Evolutionary conservation across 2,797 vertebrate genomes (phyloP), one percentile per base, ranked within the genome.

Genomic region (Hoplostethus atlanticus): DNA sequence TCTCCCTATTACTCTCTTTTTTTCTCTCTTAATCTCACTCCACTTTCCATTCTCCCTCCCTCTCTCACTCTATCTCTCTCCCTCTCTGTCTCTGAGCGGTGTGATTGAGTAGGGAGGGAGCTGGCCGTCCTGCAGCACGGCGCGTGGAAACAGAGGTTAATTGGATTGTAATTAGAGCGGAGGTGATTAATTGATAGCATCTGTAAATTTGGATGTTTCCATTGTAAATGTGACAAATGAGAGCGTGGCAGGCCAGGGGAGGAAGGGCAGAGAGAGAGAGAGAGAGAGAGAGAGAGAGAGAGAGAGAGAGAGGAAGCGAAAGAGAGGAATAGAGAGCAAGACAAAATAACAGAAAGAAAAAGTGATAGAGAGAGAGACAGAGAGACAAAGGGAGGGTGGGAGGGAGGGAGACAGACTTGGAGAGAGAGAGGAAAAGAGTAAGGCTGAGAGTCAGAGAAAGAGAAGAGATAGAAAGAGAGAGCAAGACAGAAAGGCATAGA

Each of bases 111-210:
- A 80, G 80, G 70, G 85, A 83, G 79, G 83, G 81, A 80, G 86
- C 84, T 86, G 79, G 90, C 84, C 73, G 76, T 93, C 91, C 91
- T 88, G 91, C 89, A 90, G 88, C 84, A 87, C 80, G 84, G 87
- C 59, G 70, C 73, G 85, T 88, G 87, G 88, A 91, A 85, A 91
- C 90, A 90, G 92, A 94, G 93, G 93, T 94, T 95, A 94, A 94
- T 94, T 95, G 91, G 93, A 94, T 94, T 92, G 93, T 94, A 94
- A 95, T 95, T 95, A 95, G 93, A 93, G 90, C 76, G 84, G 87
- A 91, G 91, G 91, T 92, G 92, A 95, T 94, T 95, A 93, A 94
- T 94, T 94, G 93, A 94, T 95, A 93, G 92, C 91, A 93, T 92
- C 93, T 92, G 92, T 93, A 93, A 92, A 93, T 95, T 92, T 93